Evolutionary conservation across 2,113 vertebrate species (phyloP).

Genomic region (Hydropotes inermis): DNA sequence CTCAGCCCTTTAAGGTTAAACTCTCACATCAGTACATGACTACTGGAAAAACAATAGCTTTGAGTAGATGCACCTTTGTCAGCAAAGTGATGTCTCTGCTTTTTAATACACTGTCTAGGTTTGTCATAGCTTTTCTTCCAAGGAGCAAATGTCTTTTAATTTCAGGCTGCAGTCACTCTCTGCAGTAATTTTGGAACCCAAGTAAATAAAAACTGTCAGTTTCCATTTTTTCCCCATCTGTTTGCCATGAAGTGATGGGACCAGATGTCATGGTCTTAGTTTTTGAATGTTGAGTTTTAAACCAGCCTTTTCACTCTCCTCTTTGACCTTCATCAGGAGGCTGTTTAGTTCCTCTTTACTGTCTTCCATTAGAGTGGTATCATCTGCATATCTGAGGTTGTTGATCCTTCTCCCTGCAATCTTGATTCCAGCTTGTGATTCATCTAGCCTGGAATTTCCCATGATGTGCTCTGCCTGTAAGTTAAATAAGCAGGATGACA

Average conservation of each 20-base stretch:
- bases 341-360: not conserved
- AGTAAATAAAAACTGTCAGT: not conserved
- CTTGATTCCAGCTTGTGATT: not conserved
- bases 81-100: not conserved
- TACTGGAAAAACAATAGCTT: not conserved
- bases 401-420: not conserved
- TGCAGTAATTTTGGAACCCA: not conserved
- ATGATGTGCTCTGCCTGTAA: not conserved
- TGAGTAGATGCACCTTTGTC: not conserved
- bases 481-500: not conserved
- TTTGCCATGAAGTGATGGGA: not conserved
- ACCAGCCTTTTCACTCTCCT: not conserved
- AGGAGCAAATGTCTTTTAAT: not conserved
- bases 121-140: not conserved
- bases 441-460: not conserved
- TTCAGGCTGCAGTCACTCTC: not conserved
- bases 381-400: not conserved
- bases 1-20: not conserved
- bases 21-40: not conserved
- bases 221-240: not conserved
- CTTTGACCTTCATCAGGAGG: not conserved
- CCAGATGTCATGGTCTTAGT: not conserved
- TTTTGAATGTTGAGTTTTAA: not conserved
- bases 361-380: not conserved
- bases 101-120: not conserved